phyloP scores from a whole-genome alignment of 2,113 vertebrate species.

The Hydrochoerus hydrochaeris region DNA sequence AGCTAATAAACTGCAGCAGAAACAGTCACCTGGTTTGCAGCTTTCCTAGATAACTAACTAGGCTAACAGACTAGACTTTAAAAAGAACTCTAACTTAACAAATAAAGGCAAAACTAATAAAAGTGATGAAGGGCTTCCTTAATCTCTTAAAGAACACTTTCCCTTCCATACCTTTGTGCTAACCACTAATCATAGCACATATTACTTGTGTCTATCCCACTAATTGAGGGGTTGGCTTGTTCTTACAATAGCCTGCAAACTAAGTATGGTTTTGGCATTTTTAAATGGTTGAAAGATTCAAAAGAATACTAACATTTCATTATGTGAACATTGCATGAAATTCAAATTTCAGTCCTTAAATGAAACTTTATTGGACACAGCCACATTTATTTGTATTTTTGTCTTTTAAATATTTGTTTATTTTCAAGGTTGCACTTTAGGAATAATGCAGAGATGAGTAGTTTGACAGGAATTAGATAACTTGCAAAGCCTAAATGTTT shows the following conservation, averaged over 20 bases:
- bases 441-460: not conserved
- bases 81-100: not conserved
- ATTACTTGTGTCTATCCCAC: not conserved
- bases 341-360: slow-evolving; percentile 22
- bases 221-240: not conserved
- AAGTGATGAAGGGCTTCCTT: not conserved
- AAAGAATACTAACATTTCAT: not conserved
- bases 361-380: not conserved
- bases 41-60: slow-evolving; percentile 32
- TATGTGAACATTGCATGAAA: not conserved
- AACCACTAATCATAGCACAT: not conserved
- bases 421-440: not conserved
- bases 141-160: not conserved
- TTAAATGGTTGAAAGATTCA: not conserved
- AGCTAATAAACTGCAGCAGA: not conserved
- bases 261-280: not conserved
- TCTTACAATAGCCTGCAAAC: not conserved
- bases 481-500: not conserved
- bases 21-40: not conserved
- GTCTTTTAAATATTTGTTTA: not conserved
- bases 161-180: not conserved
- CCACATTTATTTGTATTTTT: not conserved
- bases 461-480: not conserved
- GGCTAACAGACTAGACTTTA: not conserved
- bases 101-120: slow-evolving; percentile 9